Conservation (phyloP, 2,888 invertebrate species). For the Laspeyria flexula region DNA sequence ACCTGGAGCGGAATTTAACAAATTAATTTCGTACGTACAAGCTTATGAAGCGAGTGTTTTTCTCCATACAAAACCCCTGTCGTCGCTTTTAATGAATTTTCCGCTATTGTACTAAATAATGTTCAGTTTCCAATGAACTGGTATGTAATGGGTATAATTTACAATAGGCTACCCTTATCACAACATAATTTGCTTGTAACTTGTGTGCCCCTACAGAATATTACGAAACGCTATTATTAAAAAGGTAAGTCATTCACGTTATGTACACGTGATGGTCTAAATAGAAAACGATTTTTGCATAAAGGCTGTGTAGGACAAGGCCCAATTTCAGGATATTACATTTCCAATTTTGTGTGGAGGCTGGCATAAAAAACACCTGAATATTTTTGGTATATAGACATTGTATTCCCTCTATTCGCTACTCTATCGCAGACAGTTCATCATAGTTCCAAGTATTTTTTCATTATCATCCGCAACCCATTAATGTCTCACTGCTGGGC, state of each 20-base stretch:
- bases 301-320: neutral
- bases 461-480: no score
- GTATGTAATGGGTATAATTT: neutral
- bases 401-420: no score
- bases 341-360: neutral
- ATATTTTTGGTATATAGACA: neutral
- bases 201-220: neutral
- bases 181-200: neutral
- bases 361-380: neutral
- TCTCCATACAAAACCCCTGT: no score
- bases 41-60: no score
- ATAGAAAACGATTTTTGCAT: neutral
- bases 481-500: no score
- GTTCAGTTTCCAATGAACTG: neutral
- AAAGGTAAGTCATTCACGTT: neutral
- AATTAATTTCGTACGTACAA: no score
- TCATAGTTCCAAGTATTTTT: no score
- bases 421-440: no score
- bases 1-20: no score
- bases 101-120: neutral
- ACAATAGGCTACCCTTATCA: constrained; percentile 9
- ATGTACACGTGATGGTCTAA: neutral
- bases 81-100: no score
- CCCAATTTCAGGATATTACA: neutral
- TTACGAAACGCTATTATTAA: neutral